Percentiles rank a stretch among this genome's conserved stretches.
These are phyloP conservation scores for Chalcis sispes DNA, from an alignment of 2,888 invertebrate species.

Conservation along the genomic window DNA sequence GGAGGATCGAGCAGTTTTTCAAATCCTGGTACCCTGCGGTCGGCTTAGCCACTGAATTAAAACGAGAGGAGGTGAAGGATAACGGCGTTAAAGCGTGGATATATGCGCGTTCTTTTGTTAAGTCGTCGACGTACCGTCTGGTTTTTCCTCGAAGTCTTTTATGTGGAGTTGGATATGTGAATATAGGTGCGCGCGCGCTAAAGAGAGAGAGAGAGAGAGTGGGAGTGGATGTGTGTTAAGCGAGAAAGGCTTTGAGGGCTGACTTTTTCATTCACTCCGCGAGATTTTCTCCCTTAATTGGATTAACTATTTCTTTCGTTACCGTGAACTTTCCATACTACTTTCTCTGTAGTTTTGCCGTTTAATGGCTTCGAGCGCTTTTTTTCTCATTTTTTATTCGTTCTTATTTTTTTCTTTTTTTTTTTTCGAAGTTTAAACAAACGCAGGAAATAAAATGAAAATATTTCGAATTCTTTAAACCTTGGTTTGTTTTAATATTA, in stretches of 20 bases:
- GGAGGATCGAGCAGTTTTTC: neutral
- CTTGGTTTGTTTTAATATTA: no score
- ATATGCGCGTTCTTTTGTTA: neutral
- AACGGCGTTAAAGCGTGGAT: no score
- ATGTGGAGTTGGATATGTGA: neutral
- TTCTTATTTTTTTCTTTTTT: neutral
- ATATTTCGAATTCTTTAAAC: neutral
- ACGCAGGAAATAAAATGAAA: neutral
- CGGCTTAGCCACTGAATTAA: neutral
- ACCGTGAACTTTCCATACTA: conserved; percentile 7
- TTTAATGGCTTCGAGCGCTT: conserved; percentile 1
- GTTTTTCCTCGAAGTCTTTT: neutral
- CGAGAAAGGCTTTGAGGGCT: no score
- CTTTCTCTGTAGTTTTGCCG: neutral
- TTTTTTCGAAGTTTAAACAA: neutral
- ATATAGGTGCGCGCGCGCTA: neutral
- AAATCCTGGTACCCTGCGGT: neutral
- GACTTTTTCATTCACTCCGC: conserved; percentile 19
- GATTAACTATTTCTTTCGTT: conserved; percentile 20
- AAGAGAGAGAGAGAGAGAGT: neutral
- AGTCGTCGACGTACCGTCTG: neutral
- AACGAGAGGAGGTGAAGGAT: neutral
- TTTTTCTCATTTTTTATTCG: neutral
- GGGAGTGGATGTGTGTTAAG: no score
- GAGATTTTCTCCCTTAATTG: conserved; percentile 20